These are phyloP conservation scores for Hippoglossus hippoglossus DNA, from an alignment of 2,797 vertebrate species.

Conservation along the genomic window DNA sequence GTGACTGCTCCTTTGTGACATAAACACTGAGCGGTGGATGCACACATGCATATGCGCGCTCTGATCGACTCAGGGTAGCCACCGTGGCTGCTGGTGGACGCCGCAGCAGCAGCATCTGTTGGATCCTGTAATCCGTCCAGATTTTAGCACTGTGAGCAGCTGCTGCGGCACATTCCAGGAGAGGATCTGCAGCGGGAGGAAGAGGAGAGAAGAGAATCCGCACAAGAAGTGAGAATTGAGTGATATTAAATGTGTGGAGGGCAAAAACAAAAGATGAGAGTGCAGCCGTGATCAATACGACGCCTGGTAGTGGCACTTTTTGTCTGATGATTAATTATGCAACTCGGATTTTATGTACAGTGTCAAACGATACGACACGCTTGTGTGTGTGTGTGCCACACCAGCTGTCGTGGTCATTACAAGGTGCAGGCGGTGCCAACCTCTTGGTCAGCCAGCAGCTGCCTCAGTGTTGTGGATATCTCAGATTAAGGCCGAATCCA, in stretches of 20 bases:
- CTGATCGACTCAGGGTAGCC: constrained; percentile 44
- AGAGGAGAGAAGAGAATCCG: constrained; percentile 10
- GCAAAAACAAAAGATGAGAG: constrained; percentile 9
- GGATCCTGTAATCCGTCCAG: constrained; percentile 80
- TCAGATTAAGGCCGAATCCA: constrained; percentile 74
- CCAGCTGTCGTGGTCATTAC: constrained; percentile 73
- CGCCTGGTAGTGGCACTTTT: background rate
- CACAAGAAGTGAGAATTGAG: background rate
- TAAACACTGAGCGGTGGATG: constrained; percentile 17
- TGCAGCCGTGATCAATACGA: background rate
- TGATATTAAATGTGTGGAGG: constrained; percentile 1
- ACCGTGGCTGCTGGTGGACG: constrained; percentile 53
- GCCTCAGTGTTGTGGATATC: constrained; percentile 63
- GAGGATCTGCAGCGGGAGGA: constrained; percentile 37
- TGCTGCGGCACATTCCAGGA: constrained; percentile 65
- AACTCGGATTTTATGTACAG: background rate
- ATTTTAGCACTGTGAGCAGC: constrained; percentile 76
- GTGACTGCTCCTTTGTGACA: constrained; percentile 13
- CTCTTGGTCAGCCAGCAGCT: constrained; percentile 66
- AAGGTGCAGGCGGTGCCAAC: constrained; percentile 59
- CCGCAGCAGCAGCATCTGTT: constrained; percentile 81
- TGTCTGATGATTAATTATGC: background rate
- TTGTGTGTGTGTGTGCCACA: constrained; percentile 33
- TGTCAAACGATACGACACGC: constrained; percentile 18
- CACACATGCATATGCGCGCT: constrained; percentile 29